Base-by-base conservation (phyloP, 2,888 invertebrate genomes). In the Ophion ellenae region DNA sequence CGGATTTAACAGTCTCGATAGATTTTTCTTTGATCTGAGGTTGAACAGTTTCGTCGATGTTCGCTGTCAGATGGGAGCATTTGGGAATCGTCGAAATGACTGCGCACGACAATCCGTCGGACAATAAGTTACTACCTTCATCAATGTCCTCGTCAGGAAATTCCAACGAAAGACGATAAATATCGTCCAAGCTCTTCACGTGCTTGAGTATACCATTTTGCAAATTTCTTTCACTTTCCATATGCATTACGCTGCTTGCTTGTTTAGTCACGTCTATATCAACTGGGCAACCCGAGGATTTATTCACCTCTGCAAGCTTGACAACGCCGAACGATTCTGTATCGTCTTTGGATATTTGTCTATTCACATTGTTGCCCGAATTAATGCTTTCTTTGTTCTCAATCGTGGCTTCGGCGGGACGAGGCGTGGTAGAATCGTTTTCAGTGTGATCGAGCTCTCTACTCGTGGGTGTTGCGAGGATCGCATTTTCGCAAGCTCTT, bases 81-180 rank as follows among this genome's bases (percentile, higher is more conserved):
- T 93, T 92, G 0, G 93, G 93, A 77, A 93, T 90, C 4, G 91
- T 92, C 0, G 92, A 92, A 5, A 93, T 91, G 0, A 93, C 87
- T 0, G 91, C 87, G 45, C 93, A 93, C 6, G 89, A 88, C 53
- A 61, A 24, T 61, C 61, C 61, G 0, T 24, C 61, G 11, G 81
- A 61, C 4, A 57, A n/a, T 2, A 84, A 86, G 53, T 80, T 64
- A 2, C 71, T 67, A 0, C 59, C 63, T 14, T 84, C 81, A 4
- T 63, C 24, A 9, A n/a, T 36, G 32, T 82, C 71, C 53, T 84
- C 79, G 53, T 81, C 80, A 11, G 59, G 28, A 36, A 85, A 70
- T 64, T 77, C 28, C 64, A 73, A 45, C 57, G 80, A 74, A 0
- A 76, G 24, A 2, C 47, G 69, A 36, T 80, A 82, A 74, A 87